Conservation (phyloP, 1,140 invertebrate genomes). For the Papilio xuthus region DNA sequence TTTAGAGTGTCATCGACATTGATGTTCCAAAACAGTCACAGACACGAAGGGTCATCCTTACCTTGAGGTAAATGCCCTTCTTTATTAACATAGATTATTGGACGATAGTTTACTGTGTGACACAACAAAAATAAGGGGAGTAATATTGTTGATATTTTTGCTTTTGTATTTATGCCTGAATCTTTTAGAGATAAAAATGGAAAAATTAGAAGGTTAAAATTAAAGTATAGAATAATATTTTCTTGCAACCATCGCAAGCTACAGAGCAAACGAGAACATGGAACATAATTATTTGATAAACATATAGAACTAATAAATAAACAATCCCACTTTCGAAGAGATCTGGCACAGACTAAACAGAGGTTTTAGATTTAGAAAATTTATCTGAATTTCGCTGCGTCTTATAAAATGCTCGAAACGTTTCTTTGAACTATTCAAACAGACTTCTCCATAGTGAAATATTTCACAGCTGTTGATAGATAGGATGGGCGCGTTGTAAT, state of each 20-base stretch:
- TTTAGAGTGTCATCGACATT: too few relatives aligned
- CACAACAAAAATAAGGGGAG: too few relatives aligned
- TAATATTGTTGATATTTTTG: too few relatives aligned
- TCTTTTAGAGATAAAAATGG: too few relatives aligned
- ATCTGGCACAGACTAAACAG: conserved; percentile 32
- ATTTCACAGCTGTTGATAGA: conserved; percentile 34
- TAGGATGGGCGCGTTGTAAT: conserved; percentile 13
- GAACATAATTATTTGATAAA: conserved; percentile 14
- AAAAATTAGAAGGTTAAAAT: too few relatives aligned
- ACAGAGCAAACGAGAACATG: neutral
- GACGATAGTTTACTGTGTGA: too few relatives aligned
- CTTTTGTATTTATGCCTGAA: too few relatives aligned
- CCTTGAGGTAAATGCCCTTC: too few relatives aligned
- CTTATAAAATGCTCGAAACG: conserved; percentile 23
- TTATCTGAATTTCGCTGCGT: conserved; percentile 10
- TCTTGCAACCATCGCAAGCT: neutral
- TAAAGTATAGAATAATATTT: neutral
- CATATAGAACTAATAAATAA: conserved; percentile 10
- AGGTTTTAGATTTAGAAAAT: conserved; percentile 34
- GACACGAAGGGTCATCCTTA: too few relatives aligned
- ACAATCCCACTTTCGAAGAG: conserved; percentile 24
- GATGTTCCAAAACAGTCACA: too few relatives aligned
- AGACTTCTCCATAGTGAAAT: conserved; percentile 23
- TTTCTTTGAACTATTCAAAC: conserved; percentile 35
- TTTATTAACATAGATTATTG: too few relatives aligned